A percentile compares a stretch with the other conserved stretches of the same genome.
Evolutionary conservation across 2,888 invertebrate species (phyloP).

Genomic region (Sepiola atlantica): DNA sequence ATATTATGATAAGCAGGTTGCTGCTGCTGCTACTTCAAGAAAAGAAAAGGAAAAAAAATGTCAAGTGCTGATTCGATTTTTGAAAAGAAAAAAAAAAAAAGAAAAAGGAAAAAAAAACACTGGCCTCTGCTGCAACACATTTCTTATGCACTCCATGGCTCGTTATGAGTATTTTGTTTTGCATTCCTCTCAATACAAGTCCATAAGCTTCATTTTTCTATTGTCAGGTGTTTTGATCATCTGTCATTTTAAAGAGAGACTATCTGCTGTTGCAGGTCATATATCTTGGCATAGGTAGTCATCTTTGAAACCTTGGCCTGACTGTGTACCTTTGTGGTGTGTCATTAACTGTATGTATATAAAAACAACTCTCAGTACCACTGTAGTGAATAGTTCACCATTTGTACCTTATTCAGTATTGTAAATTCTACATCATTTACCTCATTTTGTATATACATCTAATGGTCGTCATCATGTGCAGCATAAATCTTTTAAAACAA

Average conservation of each 20-base stretch:
- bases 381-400: conserved; percentile 43
- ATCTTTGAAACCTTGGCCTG: conserved; percentile 47
- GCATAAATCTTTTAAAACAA: conserved; percentile 47
- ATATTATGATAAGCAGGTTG: conserved; percentile 5
- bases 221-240: conserved; percentile 44
- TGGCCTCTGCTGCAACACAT: conserved; percentile 63
- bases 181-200: conserved; percentile 48
- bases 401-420: conserved; percentile 48
- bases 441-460: conserved; percentile 47
- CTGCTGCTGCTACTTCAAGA: conserved; percentile 23
- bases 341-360: conserved; percentile 44
- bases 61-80: conserved; percentile 40
- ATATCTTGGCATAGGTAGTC: conserved; percentile 47
- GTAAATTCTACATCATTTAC: conserved; percentile 47
- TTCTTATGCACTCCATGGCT: conserved; percentile 60
- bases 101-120: conserved; percentile 43
- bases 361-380: conserved; percentile 37
- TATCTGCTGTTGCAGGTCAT: conserved; percentile 47
- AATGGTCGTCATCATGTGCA: conserved; percentile 47
- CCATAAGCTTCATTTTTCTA: conserved; percentile 48
- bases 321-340: conserved; percentile 45
- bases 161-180: conserved; percentile 47
- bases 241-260: conserved; percentile 47
- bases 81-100: background rate
- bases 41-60: background rate